These are phyloP conservation scores for Drosophila teissieri DNA, from an alignment of 1,140 invertebrate genomes.

Conservation along the genomic window DNA sequence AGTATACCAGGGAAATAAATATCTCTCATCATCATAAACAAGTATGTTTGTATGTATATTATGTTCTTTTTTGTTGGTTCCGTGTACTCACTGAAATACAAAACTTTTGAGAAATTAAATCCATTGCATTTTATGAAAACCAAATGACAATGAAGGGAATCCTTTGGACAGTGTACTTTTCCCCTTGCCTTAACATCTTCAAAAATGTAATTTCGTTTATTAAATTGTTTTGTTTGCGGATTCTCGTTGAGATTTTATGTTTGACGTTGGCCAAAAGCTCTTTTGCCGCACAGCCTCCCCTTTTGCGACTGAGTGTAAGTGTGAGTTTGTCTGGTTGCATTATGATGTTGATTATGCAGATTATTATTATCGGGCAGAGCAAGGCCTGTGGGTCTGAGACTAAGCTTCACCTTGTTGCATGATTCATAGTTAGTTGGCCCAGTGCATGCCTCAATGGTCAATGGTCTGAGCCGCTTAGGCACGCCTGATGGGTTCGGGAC, in stretches of 20 bases:
- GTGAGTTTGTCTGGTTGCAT: constrained; percentile 56
- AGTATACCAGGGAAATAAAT: no score
- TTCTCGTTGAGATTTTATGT: constrained; percentile 53
- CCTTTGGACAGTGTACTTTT: constrained; percentile 22
- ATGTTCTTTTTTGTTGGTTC: background rate
- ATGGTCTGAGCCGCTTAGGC: constrained; percentile 69
- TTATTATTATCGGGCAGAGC: constrained; percentile 71
- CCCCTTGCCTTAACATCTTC: constrained; percentile 7
- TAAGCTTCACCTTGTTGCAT: constrained; percentile 44
- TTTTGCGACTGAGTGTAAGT: no score
- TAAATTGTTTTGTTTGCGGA: constrained; percentile 73
- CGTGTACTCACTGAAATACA: background rate
- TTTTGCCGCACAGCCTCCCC: constrained; percentile 42
- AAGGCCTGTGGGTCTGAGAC: constrained; percentile 21
- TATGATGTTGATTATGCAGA: constrained; percentile 72
- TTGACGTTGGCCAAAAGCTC: constrained; percentile 52
- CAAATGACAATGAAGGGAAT: background rate
- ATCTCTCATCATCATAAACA: no score
- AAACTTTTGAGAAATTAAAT: background rate
- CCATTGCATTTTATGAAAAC: constrained; percentile 1
- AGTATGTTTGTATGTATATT: no score
- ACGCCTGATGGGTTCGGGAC: constrained; percentile 55
- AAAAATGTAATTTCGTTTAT: constrained; percentile 51
- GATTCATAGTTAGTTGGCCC: constrained; percentile 61
- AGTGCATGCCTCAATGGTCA: constrained; percentile 66